Base-by-base conservation (phyloP, 2,888 invertebrate genomes). In the Spilosoma lubricipeda region DNA sequence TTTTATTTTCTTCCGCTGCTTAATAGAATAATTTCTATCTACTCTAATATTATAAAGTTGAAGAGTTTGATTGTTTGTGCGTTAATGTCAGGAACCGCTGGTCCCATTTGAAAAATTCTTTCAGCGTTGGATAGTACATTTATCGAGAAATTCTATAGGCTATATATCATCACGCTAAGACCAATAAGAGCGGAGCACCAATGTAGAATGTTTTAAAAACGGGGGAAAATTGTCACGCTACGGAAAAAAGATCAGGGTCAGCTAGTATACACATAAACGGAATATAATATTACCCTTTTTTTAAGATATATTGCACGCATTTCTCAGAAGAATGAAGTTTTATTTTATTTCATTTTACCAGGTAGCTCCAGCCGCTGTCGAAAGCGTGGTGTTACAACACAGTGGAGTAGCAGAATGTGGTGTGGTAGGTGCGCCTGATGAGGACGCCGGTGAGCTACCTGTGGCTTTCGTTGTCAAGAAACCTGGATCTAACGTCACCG, bases 361-460 rank as follows among this genome's bases (percentile, higher is more conserved):
- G 96, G 97, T 97, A 36, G 97, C 98, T 0, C 98, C 98, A 13
- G 98, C 98, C 0, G 98, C 98, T 89, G 93, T 99, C 63, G 99
- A 99, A 93, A 97, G 96, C 63, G 89, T 98, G 67, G 90, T 99
- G 18, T 92, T 98, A 56, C 96, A 96, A 52, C 97, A 98, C 93
- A 96, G 96, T 0, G 96, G 96, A 71, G 96, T 98, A 63, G 96
- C 96, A 75, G 98, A 98, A 89, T 97, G 97, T 59, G 98, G 97
- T 5, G 98, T 98, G 36, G 96, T 98, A 86, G 98, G 98, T 13
- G 90, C 97, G 52, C 97, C 98, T 0, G 96, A 98, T 88, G 97
- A 97, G 85, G 89, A 88, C 36, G 96, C 97, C 42, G 98, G 98
- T n/a, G 98, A 98, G 90, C 91, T 98, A 52, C 97, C 98, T n/a